phyloP scores from a whole-genome alignment of 1,140 invertebrate genomes.

The Kradibia gibbosae region DNA sequence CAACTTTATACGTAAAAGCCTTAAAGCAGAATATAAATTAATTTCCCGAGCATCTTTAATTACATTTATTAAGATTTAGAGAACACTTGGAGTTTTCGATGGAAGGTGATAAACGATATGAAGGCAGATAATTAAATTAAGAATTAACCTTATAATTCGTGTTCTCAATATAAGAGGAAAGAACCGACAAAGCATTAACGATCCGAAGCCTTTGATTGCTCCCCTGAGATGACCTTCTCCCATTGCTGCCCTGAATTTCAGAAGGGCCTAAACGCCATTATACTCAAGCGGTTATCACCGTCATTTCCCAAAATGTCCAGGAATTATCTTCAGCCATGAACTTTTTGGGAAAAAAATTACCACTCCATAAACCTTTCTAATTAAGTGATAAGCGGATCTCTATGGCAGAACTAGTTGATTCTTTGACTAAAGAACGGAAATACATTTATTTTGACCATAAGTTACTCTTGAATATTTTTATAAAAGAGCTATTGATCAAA shows the following conservation, averaged over 20 bases:
- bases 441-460: not conserved
- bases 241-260: not conserved
- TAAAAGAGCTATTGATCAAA: too few relatives aligned
- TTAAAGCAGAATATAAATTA: not conserved
- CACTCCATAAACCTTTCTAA: not conserved
- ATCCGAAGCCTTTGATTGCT: constrained; percentile 23
- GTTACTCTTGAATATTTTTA: not conserved
- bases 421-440: not conserved
- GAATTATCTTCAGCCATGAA: constrained; percentile 5
- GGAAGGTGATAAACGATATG: not conserved
- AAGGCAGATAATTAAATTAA: constrained; percentile 21
- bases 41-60: not conserved
- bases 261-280: not conserved
- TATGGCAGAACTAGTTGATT: not conserved
- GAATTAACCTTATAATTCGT: not conserved
- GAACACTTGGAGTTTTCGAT: not conserved
- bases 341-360: not conserved
- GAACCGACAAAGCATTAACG: constrained; percentile 12
- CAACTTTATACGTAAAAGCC: not conserved
- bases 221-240: not conserved
- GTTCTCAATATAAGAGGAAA: not conserved
- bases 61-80: not conserved
- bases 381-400: not conserved
- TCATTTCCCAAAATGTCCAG: not conserved
- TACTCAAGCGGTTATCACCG: not conserved